Conservation (phyloP, 2,113 vertebrate species). For the Phoxinus phoxinus region DNA sequence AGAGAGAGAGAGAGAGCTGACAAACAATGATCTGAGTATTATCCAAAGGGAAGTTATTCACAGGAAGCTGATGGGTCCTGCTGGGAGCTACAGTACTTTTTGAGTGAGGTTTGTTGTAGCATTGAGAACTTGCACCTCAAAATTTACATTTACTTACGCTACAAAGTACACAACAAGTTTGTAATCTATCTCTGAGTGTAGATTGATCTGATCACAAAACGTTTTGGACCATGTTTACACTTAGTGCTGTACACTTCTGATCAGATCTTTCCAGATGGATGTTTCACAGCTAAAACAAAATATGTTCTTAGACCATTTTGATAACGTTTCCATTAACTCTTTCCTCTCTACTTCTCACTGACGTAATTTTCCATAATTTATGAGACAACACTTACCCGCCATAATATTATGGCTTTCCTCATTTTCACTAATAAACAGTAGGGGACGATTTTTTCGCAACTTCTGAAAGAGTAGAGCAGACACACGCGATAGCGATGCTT, state of each 20-base stretch:
- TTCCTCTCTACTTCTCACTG: too few species aligned
- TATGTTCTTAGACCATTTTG: too few species aligned
- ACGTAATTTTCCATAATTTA: too few species aligned
- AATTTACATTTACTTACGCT: neutral
- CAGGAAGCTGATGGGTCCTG: conserved; percentile 23
- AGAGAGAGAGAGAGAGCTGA: conserved; percentile 13
- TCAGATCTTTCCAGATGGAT: neutral
- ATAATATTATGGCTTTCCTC: too few species aligned
- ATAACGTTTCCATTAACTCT: too few species aligned
- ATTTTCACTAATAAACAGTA: too few species aligned
- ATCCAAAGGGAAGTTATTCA: conserved; percentile 33
- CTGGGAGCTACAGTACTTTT: neutral
- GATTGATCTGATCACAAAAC: neutral
- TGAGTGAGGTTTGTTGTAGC: conserved; percentile 7
- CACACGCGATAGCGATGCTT: too few species aligned
- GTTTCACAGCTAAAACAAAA: neutral
- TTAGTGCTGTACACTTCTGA: neutral
- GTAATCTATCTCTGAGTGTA: neutral
- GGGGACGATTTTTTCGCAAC: too few species aligned
- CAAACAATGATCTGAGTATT: conserved; percentile 28
- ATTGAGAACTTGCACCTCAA: neutral
- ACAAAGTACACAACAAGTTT: neutral
- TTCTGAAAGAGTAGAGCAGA: too few species aligned
- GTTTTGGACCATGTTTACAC: neutral
- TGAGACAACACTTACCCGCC: too few species aligned